Evolutionary conservation across 2,888 invertebrate genomes (phyloP).

Genomic region (Eristalis tenax): DNA sequence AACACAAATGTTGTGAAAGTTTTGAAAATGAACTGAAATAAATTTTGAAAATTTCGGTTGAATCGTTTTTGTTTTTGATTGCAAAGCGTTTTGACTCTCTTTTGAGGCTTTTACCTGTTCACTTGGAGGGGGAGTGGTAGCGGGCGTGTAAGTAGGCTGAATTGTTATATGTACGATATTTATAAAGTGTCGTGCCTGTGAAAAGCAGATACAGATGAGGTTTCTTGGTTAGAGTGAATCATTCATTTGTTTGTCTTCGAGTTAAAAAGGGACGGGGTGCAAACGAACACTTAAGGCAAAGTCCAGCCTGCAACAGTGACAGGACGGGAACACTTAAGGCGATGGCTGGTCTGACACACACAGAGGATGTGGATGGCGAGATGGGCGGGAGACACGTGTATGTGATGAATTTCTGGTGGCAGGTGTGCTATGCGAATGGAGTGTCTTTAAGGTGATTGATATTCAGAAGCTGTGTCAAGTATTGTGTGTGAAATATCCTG

Average conservation of each 20-base stretch:
- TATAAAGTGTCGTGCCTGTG: slow-evolving; percentile 78
- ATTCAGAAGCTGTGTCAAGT: too few relatives aligned
- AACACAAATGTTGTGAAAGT: not conserved
- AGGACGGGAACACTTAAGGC: too few relatives aligned
- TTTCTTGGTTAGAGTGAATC: slow-evolving; percentile 43
- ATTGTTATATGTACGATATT: slow-evolving; percentile 80
- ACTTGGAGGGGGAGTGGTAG: slow-evolving; percentile 66
- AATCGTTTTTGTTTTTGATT: slow-evolving; percentile 28
- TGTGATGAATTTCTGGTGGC: not conserved
- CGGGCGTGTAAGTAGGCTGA: slow-evolving; percentile 76
- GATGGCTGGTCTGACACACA: not conserved
- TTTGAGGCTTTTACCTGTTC: slow-evolving; percentile 67
- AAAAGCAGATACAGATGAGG: slow-evolving; percentile 73
- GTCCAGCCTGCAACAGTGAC: not conserved
- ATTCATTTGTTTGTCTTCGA: slow-evolving; percentile 41
- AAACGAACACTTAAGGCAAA: not conserved
- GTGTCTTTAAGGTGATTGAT: too few relatives aligned
- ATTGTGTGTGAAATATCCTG: too few relatives aligned
- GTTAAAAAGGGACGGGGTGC: not conserved
- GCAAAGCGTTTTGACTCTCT: slow-evolving; percentile 46
- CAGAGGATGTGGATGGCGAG: not conserved
- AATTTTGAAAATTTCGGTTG: slow-evolving; percentile 33
- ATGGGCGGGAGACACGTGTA: not conserved
- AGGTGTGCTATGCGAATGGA: too few relatives aligned
- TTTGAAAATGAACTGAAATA: not conserved